Base-by-base conservation (phyloP, 1,140 invertebrate genomes). In the Homarus americanus region DNA sequence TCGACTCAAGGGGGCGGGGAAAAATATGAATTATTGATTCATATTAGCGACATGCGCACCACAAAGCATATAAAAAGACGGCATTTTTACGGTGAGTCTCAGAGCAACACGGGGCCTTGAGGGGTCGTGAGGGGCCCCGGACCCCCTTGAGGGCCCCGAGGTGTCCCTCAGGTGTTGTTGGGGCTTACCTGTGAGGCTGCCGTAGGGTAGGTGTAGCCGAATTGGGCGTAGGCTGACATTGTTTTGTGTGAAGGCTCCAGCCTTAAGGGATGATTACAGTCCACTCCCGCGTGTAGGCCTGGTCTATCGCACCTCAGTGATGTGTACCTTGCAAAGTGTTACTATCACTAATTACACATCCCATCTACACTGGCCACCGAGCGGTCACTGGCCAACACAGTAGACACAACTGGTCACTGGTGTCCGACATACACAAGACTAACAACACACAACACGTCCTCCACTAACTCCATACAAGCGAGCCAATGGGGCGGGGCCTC, bases 181-280 rank as follows among this genome's bases (percentile, higher is more conserved):
- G 85, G 36, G 66, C 94, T 95, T 95, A 97, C 96, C 96, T 97
- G 96, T 91, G 96, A 96, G 36, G 96, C 96, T 28, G 92, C 88
- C 95, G 96, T 95, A 94, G 96, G 96, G 95, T 97, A 97, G 83
- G 96, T 95, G 94, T 97, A 97, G 95, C 96, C 96, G 95, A 97
- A 97, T 95, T 97, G 97, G 94, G 96, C 95, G 95, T 97, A 97
- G 93, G 96, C 96, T 94, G 97, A 97, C 97, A 97, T 97, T 87
- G 87, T 90, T 44, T 94, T 93, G 69, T 87, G 90, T 91, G 92
- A 89, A 79, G 91, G 58, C 84, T 89, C 73, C 88, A 91, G 87
- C 66, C 75, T 78, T 78, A 72, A n/a, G 40, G 36, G 44, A 63
- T 87, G 63, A 90, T 80, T 86, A 91, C 86, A 82, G 86, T 84